Base-by-base conservation (phyloP, 1,140 invertebrate genomes). In the Condylostylus longicornis region DNA sequence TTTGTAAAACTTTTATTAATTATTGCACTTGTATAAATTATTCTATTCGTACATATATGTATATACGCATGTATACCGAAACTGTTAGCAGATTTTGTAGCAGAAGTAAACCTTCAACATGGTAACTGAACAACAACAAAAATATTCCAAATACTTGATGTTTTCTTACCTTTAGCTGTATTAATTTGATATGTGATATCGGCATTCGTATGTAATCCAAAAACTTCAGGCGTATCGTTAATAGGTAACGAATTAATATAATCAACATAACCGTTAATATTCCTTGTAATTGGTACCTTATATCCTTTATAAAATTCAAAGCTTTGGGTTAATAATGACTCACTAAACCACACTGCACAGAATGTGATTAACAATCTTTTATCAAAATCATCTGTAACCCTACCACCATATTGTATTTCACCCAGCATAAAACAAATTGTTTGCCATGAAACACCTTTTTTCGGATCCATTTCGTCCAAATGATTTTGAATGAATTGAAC, bases 341-440 rank as follows among this genome's bases (percentile, higher is more conserved):
- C 86, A 54, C 82, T 87, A 59, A 93, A 91, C 85, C 86, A 93
- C 0, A 82, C 79, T 40, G 83, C 75, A 0, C 82, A 84, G 46
- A 93, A 93, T 1, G 89, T 93, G 14, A 81, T 87, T 4, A 95
- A 61, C 9, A 95, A 64, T 37, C 88, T 69, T 61, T 93, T 93
- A 58, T 94, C 90, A 61, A 88, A 94, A 54, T 96, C 90, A 53
- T 96, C 91, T 1, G 91, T 96, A 0, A 96, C 90, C 49, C 91
- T 65, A 2, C 93, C 93, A 12, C 93, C 93, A 58, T 96, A 97
- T 58, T 94, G 87, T 10, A 95, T 90, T 64, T 97, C 90, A 18
- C 90, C 90, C 27, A 96, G 75, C 90, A 98, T 97, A 48, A 96
- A 98, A 50, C 91, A 89, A 2, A 98, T 79, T 2, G 91, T 97